Evolutionary conservation across 2,888 invertebrate species (phyloP).

Genomic region (Xanthia icteritia): DNA sequence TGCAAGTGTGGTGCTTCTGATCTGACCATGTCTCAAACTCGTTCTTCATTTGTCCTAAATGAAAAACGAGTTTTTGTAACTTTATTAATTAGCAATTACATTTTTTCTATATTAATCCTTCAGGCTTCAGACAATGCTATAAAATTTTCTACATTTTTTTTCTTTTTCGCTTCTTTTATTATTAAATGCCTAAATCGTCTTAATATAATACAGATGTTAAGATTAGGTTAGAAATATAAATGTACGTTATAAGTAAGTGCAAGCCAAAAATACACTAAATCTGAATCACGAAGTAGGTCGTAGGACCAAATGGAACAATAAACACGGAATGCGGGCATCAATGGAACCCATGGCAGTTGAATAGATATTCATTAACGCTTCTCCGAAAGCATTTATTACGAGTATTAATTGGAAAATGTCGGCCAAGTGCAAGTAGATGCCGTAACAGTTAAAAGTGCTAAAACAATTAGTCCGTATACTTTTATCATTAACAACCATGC

Average conservation of each 20-base stretch:
- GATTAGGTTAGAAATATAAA: neutral
- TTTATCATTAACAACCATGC: neutral
- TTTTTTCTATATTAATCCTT: neutral
- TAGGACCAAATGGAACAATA: neutral
- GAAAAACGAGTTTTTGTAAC: neutral
- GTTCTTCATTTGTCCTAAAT: too few relatives aligned
- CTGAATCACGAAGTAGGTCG: too few relatives aligned
- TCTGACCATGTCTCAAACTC: too few relatives aligned
- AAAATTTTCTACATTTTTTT: neutral
- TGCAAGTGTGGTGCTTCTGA: too few relatives aligned
- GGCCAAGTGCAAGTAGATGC: conserved; percentile 23
- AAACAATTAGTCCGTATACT: conserved; percentile 27
- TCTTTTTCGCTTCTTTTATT: neutral
- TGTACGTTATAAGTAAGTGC: neutral
- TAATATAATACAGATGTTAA: neutral
- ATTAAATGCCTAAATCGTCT: neutral
- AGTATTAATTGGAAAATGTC: conserved; percentile 5
- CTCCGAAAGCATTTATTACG: conserved; percentile 6
- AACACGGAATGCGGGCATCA: conserved; percentile 20
- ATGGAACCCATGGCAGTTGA: conserved; percentile 5
- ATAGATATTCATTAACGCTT: conserved; percentile 38
- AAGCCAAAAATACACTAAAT: neutral
- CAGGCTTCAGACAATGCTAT: neutral
- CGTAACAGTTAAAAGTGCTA: neutral
- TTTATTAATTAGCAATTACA: neutral